These are phyloP conservation scores for Triplophysa rosa DNA, from an alignment of 2,113 vertebrate genomes.

Conservation along the genomic window DNA sequence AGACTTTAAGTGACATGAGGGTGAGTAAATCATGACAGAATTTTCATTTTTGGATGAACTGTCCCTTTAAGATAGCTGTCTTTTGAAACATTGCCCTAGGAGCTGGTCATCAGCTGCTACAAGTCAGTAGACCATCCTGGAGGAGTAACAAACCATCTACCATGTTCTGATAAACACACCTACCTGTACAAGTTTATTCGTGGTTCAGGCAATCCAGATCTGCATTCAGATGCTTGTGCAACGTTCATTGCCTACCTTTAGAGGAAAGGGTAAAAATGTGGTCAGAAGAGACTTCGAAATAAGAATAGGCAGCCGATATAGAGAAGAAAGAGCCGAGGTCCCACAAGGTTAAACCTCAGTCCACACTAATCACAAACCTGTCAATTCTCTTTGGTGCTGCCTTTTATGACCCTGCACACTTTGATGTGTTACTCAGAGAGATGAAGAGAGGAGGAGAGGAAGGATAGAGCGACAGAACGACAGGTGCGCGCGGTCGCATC, in stretches of 20 bases:
- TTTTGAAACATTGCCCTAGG: background rate
- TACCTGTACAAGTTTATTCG: too few species aligned
- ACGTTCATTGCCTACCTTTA: background rate
- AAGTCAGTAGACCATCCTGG: too few species aligned
- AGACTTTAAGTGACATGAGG: too few species aligned
- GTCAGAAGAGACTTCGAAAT: background rate
- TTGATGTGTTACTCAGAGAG: constrained; percentile 31
- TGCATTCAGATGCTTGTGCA: too few species aligned
- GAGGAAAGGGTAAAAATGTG: background rate
- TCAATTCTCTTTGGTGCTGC: constrained; percentile 47
- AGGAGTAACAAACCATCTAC: too few species aligned
- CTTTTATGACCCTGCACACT: constrained; percentile 32
- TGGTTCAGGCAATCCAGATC: too few species aligned
- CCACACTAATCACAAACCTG: constrained; percentile 42
- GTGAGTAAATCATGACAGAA: too few species aligned
- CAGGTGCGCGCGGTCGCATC: constrained; percentile 34
- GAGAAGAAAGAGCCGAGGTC: background rate
- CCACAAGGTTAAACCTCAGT: constrained; percentile 22
- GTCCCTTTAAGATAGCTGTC: too few species aligned
- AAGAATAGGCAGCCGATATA: background rate
- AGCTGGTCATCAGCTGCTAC: background rate
- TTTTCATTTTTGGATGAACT: too few species aligned
- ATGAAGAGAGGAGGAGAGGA: background rate
- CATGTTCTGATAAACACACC: too few species aligned
- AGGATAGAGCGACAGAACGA: constrained; percentile 9